Percentiles rank a stretch among this genome's conserved stretches.
These are phyloP conservation scores for Sebastes glaucus DNA, from an alignment of 2,797 vertebrate species.

Conservation along the genomic window DNA sequence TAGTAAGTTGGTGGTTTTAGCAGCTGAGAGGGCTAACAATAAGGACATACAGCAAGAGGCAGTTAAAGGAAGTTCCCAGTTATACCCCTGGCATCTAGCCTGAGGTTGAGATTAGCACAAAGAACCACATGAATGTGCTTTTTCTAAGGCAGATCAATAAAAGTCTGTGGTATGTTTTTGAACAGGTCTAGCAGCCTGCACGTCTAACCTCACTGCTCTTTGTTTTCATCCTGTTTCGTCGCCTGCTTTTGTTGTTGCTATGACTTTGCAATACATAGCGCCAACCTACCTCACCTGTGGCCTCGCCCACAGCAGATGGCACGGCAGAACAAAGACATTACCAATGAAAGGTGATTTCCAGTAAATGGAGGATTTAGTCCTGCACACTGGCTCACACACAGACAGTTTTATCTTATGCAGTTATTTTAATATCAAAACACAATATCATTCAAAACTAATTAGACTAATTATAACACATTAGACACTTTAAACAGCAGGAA, in stretches of 20 bases:
- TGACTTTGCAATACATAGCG: neutral
- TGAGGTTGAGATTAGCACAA: neutral
- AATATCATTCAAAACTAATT: neutral
- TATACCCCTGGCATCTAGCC: neutral
- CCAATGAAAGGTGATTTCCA: neutral
- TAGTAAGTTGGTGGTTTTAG: neutral
- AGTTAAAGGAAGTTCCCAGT: neutral
- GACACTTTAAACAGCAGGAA: neutral
- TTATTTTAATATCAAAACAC: neutral
- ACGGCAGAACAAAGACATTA: neutral
- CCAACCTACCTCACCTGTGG: neutral
- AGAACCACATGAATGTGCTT: neutral
- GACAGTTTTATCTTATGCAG: neutral
- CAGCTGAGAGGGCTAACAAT: neutral
- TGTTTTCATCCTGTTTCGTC: neutral
- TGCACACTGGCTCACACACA: neutral
- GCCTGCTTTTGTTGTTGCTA: constrained; percentile 4
- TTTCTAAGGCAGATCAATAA: neutral
- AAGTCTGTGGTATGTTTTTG: neutral
- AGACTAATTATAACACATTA: no score
- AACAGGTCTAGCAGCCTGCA: neutral
- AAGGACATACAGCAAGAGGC: neutral
- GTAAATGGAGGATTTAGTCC: neutral
- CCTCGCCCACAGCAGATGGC: constrained; percentile 41
- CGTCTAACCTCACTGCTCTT: neutral